A percentile compares a stretch with the other conserved stretches of the same genome.
Conservation (phyloP, 92 coral and sea anemone species). For the Epizoanthus rinbou region DNA sequence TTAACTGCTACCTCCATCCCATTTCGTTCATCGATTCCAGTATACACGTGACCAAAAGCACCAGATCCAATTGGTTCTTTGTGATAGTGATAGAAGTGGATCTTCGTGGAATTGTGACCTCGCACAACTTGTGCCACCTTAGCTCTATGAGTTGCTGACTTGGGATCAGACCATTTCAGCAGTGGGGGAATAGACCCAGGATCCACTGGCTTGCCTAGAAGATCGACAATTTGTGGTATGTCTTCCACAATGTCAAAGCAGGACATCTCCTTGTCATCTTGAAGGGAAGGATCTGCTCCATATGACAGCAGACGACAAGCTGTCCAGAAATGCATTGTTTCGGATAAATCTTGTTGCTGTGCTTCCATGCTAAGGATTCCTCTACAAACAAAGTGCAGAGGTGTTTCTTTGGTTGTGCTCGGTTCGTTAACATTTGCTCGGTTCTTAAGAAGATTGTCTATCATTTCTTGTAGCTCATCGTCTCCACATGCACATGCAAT, state of each 20-base stretch:
- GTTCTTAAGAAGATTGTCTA: conserved; percentile 28
- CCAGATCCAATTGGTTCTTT: conserved; percentile 42
- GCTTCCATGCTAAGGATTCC: background rate
- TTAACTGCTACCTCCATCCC: conserved; percentile 49
- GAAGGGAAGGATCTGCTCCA: conserved; percentile 17
- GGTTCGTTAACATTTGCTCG: conserved; percentile 24
- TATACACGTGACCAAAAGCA: conserved; percentile 41
- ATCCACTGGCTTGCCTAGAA: conserved; percentile 26
- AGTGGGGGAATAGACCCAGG: background rate
- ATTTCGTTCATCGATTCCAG: conserved; percentile 41
- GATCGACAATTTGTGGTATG: background rate
- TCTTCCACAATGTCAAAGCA: conserved; percentile 15
- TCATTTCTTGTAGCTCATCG: conserved; percentile 33
- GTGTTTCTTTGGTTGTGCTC: background rate
- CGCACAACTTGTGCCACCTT: conserved; percentile 36
- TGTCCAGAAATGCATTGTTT: conserved; percentile 35
- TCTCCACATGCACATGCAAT: conserved; percentile 22
- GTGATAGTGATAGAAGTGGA: conserved; percentile 26
- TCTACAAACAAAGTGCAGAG: conserved; percentile 37
- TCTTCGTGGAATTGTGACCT: conserved; percentile 27
- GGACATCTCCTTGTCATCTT: conserved; percentile 6
- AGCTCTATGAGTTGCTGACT: conserved; percentile 27
- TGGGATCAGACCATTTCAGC: conserved; percentile 38
- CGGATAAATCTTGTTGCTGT: background rate
- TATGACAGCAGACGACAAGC: conserved; percentile 27